These are phyloP conservation scores for Sinocyclocheilus anshuiensis DNA, from an alignment of 2,113 vertebrate genomes.

Conservation along the genomic window DNA sequence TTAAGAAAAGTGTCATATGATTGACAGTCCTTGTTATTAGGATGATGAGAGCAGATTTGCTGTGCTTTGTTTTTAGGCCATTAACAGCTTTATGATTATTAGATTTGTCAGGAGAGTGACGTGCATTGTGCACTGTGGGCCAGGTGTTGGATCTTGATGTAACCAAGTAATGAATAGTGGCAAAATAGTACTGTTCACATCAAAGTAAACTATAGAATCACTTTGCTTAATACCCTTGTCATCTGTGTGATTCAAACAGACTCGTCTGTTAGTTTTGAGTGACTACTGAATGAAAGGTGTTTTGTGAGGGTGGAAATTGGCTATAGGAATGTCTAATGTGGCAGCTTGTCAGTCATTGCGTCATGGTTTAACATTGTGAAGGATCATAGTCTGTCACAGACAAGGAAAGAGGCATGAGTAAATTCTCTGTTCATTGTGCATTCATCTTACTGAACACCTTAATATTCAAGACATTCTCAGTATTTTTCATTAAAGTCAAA, in stretches of 20 bases:
- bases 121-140: conserved; percentile 9
- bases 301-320: conserved; percentile 1
- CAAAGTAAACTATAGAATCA: conserved; percentile 1
- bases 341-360: conserved; percentile 25
- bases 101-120: conserved; percentile 4
- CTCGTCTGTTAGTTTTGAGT: neutral
- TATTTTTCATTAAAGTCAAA: conserved; percentile 32
- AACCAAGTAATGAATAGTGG: neutral
- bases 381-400: neutral
- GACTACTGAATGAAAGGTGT: conserved; percentile 11
- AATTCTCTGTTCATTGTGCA: conserved; percentile 5
- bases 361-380: neutral
- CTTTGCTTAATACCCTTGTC: neutral
- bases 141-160: neutral
- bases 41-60: neutral
- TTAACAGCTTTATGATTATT: conserved; percentile 13
- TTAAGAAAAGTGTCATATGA: conserved; percentile 19
- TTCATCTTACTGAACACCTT: conserved; percentile 8
- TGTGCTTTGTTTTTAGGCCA: conserved; percentile 11
- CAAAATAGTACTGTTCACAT: neutral
- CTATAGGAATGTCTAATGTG: neutral
- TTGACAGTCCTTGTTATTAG: neutral
- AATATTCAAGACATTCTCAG: conserved; percentile 27
- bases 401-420: neutral
- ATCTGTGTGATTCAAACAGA: neutral